Evolutionary conservation across 2,888 invertebrate species (phyloP).

Genomic region (Marasmarcha lunaedactyla): DNA sequence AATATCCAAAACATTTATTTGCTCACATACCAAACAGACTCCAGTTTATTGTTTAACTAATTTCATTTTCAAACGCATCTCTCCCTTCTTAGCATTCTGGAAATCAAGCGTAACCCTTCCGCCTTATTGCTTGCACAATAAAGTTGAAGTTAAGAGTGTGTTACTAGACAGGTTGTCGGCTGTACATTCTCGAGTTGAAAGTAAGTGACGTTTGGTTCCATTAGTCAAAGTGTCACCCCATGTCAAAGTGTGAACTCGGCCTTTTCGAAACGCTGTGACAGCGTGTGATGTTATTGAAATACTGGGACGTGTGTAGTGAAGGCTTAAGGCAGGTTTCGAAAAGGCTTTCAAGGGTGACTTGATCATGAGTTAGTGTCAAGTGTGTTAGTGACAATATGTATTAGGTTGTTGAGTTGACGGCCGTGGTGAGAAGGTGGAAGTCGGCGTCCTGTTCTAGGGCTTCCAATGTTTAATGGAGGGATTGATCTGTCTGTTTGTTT

Average conservation of each 20-base stretch:
- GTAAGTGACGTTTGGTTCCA: conserved; percentile 25
- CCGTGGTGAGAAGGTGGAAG: no score
- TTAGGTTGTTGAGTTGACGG: no score
- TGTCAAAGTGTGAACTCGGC: conserved; percentile 50
- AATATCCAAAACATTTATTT: neutral
- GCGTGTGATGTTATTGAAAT: conserved; percentile 49
- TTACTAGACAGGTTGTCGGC: no score
- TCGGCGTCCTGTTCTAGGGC: no score
- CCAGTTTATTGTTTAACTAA: neutral
- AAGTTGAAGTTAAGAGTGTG: no score
- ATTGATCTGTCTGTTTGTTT: no score
- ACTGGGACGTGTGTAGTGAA: conserved; percentile 9
- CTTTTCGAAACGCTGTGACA: conserved; percentile 37
- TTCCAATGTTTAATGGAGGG: no score
- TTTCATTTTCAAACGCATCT: neutral
- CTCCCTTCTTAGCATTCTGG: no score
- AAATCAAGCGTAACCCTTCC: neutral
- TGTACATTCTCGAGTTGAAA: neutral
- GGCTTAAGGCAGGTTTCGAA: no score
- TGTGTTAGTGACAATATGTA: no score
- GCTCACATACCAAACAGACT: neutral
- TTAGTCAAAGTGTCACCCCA: conserved; percentile 67
- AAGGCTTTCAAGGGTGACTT: no score
- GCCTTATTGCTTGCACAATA: neutral
- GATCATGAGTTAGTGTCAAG: no score